phyloP scores from a whole-genome alignment of 2,888 invertebrate species.

The Eudemis profundana region DNA sequence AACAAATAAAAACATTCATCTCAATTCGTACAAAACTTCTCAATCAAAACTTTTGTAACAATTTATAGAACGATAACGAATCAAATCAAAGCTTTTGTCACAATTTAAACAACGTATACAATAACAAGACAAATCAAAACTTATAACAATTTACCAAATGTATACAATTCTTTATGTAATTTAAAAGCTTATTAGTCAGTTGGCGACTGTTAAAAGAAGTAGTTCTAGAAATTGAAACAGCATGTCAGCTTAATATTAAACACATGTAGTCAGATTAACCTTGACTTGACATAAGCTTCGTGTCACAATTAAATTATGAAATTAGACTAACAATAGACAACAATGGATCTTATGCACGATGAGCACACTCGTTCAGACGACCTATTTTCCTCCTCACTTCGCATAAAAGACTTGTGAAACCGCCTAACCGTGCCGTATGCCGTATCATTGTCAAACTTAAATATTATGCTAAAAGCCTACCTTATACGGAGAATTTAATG shows the following conservation, averaged over 20 bases:
- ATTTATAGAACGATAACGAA: too few relatives aligned
- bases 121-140: too few relatives aligned
- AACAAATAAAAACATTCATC: too few relatives aligned
- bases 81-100: too few relatives aligned
- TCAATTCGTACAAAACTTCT: too few relatives aligned
- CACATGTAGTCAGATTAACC: constrained; percentile 12
- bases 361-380: constrained; percentile 14
- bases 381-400: constrained; percentile 11
- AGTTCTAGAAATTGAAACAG: too few relatives aligned
- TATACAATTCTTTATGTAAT: too few relatives aligned
- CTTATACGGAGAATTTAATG: constrained; percentile 54
- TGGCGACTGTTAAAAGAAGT: too few relatives aligned
- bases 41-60: too few relatives aligned
- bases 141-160: too few relatives aligned
- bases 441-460: constrained; percentile 28
- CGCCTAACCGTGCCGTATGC: not conserved
- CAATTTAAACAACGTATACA: too few relatives aligned
- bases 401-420: constrained; percentile 36
- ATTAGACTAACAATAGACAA: constrained; percentile 33
- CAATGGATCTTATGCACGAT: constrained; percentile 26
- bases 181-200: too few relatives aligned
- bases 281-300: constrained; percentile 19
- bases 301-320: constrained; percentile 33
- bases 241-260: not conserved
- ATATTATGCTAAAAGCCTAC: constrained; percentile 38